These are phyloP conservation scores for Chironomus tentans DNA, from an alignment of 2,888 invertebrate genomes.

Conservation along the genomic window DNA sequence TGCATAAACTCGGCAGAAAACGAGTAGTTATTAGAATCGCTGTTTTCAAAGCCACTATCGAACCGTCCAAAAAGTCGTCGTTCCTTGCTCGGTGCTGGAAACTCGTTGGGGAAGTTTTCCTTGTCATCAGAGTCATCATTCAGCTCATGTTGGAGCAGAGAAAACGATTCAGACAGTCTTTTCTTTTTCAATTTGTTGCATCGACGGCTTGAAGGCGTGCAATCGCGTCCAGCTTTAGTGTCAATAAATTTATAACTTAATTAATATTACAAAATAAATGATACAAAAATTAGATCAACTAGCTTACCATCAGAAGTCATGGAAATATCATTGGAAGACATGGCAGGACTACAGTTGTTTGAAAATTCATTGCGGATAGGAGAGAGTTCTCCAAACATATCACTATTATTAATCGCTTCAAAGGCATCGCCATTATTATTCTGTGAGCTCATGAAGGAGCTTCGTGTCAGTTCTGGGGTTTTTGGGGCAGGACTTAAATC, in stretches of 20 bases:
- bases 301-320: conserved; percentile 8
- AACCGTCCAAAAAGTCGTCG: not conserved
- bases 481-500: conserved; percentile 31
- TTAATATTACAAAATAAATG: not conserved
- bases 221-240: not conserved
- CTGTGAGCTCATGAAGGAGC: not conserved
- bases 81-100: not conserved
- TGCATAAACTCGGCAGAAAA: not conserved
- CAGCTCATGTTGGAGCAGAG: conserved; percentile 1
- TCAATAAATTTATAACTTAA: not conserved
- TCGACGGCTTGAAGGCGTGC: not conserved
- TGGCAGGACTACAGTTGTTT: not conserved
- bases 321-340: conserved; percentile 9
- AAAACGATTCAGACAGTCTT: conserved; percentile 13
- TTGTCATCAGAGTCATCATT: conserved; percentile 1
- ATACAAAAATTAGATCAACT: not conserved
- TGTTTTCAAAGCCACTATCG: not conserved
- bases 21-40: not conserved
- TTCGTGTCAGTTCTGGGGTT: conserved; percentile 29
- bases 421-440: not conserved
- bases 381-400: conserved; percentile 13
- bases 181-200: not conserved
- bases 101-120: not conserved
- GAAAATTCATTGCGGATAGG: not conserved
- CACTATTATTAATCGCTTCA: not conserved